phyloP scores from a whole-genome alignment of 2,113 vertebrate species.

The Microcebus tavaratra region DNA sequence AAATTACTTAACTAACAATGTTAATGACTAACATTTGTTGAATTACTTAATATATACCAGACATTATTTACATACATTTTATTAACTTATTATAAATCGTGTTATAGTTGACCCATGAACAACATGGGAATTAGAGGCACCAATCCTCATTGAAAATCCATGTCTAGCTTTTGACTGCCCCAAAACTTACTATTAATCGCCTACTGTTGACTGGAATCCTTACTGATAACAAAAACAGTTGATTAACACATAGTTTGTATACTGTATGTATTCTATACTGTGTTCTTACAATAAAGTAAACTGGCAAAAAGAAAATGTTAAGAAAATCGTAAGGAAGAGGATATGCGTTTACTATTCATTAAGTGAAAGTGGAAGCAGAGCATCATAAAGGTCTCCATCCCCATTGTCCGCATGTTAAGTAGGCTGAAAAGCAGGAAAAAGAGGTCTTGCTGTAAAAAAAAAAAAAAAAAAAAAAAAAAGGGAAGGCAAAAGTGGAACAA shows the following conservation, averaged over 20 bases:
- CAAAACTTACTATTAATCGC: neutral
- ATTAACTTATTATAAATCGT: neutral
- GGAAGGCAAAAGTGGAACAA: neutral
- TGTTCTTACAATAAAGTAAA: neutral
- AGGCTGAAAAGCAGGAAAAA: neutral
- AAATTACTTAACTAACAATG: neutral
- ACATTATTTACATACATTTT: neutral
- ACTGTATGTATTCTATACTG: neutral
- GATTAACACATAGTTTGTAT: neutral
- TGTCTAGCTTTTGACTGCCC: neutral
- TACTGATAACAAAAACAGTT: neutral
- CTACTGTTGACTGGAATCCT: neutral
- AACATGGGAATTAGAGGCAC: neutral
- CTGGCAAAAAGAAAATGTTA: neutral
- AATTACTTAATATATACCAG: neutral
- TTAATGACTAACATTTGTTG: neutral
- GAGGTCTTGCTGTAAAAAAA: neutral
- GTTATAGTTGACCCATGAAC: neutral
- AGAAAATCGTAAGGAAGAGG: neutral
- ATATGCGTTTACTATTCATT: neutral
- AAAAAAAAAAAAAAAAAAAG: neutral
- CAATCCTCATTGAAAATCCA: neutral
- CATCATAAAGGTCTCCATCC: neutral
- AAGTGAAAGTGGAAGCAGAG: neutral
- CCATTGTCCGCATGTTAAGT: neutral